Conservation (phyloP, 2,888 invertebrate genomes). For the Carpatolechia fugitivella region DNA sequence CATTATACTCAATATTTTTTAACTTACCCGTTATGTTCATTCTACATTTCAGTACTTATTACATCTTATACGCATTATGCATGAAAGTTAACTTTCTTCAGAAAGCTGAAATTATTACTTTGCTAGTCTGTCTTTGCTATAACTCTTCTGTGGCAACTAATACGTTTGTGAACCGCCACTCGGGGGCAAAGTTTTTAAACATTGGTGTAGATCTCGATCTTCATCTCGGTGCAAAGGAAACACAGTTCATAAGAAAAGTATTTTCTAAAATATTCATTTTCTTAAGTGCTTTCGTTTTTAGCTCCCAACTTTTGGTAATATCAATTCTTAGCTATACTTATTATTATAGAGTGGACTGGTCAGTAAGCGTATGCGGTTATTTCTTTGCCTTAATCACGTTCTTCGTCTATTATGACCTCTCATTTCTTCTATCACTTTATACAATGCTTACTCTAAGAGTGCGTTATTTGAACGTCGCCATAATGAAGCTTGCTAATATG, state of each 20-base stretch:
- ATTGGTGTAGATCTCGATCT: slow-evolving; percentile 46
- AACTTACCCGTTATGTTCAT: slow-evolving; percentile 31
- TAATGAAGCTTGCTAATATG: slow-evolving; percentile 46
- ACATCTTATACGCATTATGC: slow-evolving; percentile 35
- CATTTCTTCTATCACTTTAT: slow-evolving; percentile 34
- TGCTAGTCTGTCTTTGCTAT: slow-evolving; percentile 36
- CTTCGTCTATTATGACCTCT: slow-evolving; percentile 41
- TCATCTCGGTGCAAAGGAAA: slow-evolving; percentile 48
- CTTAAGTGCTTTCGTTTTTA: slow-evolving; percentile 23
- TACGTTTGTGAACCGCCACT: slow-evolving; percentile 37
- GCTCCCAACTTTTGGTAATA: slow-evolving; percentile 33
- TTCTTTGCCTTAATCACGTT: slow-evolving; percentile 34
- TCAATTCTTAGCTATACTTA: slow-evolving; percentile 14
- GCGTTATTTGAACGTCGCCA: slow-evolving; percentile 52
- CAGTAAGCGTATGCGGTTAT: slow-evolving; percentile 29
- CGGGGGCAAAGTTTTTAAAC: slow-evolving; percentile 37
- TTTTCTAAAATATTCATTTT: slow-evolving; percentile 27
- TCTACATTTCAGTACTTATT: slow-evolving; percentile 27
- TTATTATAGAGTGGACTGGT: slow-evolving; percentile 17
- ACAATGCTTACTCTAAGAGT: slow-evolving; percentile 40
- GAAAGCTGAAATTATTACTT: slow-evolving; percentile 38
- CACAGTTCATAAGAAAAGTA: slow-evolving; percentile 49
- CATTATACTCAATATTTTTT: slow-evolving; percentile 24
- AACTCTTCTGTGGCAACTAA: slow-evolving; percentile 38
- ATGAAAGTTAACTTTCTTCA: slow-evolving; percentile 32